Conservation (phyloP, 2,113 vertebrate species). For the Asarcornis scutulata region DNA sequence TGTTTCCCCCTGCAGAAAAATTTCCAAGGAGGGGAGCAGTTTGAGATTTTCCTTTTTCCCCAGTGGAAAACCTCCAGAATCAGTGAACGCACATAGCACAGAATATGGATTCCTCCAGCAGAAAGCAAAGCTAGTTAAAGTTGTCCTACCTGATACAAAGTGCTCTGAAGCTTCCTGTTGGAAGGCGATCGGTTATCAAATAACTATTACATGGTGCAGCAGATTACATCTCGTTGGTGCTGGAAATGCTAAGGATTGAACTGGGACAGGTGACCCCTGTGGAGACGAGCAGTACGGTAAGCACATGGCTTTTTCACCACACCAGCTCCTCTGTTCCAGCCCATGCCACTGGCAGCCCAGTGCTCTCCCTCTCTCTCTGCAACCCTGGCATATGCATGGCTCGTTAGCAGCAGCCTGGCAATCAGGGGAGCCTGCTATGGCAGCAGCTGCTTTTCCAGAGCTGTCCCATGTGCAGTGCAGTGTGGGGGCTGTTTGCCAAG, state of each 20-base stretch:
- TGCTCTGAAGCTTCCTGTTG: neutral
- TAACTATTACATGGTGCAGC: neutral
- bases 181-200: neutral
- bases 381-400: neutral
- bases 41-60: slow-evolving; percentile 2
- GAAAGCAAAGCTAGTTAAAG: neutral
- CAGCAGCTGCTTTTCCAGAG: slow-evolving; percentile 45
- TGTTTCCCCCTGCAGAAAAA: neutral
- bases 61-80: neutral
- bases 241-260: neutral
- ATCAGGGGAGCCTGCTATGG: neutral
- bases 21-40: neutral
- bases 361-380: neutral
- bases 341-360: neutral
- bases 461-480: neutral
- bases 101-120: neutral
- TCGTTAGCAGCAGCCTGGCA: slow-evolving; percentile 53
- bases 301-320: neutral
- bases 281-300: neutral
- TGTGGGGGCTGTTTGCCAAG: neutral
- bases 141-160: neutral
- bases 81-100: neutral
- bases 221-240: neutral
- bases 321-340: neutral
- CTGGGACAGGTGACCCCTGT: neutral